Evolutionary conservation across 2,888 invertebrate genomes (phyloP).

Genomic region (Agrochola lota): DNA sequence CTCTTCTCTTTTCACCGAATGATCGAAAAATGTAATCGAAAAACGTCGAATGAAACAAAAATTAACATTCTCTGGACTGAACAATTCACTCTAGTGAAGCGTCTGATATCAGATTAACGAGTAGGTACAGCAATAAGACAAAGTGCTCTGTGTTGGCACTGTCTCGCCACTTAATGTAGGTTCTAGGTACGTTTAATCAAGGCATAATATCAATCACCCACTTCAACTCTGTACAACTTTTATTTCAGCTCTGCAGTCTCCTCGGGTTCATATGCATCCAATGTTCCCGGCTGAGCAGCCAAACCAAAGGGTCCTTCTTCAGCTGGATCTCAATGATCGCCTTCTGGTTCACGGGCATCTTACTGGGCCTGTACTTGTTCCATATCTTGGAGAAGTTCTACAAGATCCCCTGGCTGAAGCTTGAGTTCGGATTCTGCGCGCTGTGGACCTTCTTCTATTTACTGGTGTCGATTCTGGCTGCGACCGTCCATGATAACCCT

Average conservation of each 20-base stretch:
- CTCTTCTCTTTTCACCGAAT: neutral
- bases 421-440: slow-evolving; percentile 94
- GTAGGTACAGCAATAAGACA: neutral
- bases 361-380: slow-evolving; percentile 95
- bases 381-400: slow-evolving; percentile 96
- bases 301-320: slow-evolving; percentile 93
- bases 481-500: slow-evolving; percentile 90
- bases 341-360: slow-evolving; percentile 95
- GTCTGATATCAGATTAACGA: neutral
- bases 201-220: neutral
- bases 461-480: slow-evolving; percentile 93
- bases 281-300: slow-evolving; percentile 88
- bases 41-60: neutral
- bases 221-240: slow-evolving; percentile 1
- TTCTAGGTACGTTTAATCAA: neutral
- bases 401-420: slow-evolving; percentile 96
- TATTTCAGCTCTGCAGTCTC: slow-evolving; percentile 91
- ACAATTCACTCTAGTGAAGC: neutral
- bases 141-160: neutral
- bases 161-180: neutral
- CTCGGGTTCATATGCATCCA: slow-evolving; percentile 96
- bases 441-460: slow-evolving; percentile 94
- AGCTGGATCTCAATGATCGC: slow-evolving; percentile 95
- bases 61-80: neutral
- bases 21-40: neutral